A percentile compares a stretch with the other conserved stretches of the same genome.
These are phyloP conservation scores for Cavia porcellus DNA, from an alignment of 2,113 vertebrate species.

Conservation along the genomic window DNA sequence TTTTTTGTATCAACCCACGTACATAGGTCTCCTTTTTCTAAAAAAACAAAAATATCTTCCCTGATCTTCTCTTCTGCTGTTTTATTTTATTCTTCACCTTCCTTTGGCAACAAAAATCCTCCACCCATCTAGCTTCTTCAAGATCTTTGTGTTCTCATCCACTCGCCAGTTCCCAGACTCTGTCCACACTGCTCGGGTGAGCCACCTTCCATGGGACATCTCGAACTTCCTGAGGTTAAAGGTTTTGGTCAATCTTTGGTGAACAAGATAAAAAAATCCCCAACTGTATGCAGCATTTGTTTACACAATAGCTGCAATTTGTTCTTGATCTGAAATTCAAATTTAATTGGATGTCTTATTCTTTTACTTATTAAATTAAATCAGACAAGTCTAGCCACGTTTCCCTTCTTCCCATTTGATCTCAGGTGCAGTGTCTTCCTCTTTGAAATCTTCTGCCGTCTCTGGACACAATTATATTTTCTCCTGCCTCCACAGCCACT, in stretches of 20 bases:
- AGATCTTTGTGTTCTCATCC: background rate
- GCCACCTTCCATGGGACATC: background rate
- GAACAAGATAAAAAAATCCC: constrained; percentile 12
- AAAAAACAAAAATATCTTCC: background rate
- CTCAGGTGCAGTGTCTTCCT: background rate
- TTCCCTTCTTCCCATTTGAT: background rate
- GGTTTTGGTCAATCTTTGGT: background rate
- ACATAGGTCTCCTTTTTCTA: constrained; percentile 25
- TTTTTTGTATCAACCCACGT: background rate
- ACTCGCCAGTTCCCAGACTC: background rate
- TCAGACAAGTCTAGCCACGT: background rate
- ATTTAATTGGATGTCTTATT: background rate
- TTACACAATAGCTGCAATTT: background rate
- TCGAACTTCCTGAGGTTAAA: background rate
- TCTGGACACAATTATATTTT: background rate
- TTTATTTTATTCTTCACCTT: background rate
- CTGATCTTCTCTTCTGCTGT: background rate
- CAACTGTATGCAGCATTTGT: background rate
- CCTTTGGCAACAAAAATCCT: constrained; percentile 28
- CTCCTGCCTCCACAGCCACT: background rate
- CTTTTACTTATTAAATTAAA: constrained; percentile 20
- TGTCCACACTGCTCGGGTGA: background rate
- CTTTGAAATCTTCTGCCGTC: background rate
- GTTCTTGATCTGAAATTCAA: constrained; percentile 31
- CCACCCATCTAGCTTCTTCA: background rate